Conservation (phyloP, 2,888 invertebrate species). For the Acanthosepion lycidas region DNA sequence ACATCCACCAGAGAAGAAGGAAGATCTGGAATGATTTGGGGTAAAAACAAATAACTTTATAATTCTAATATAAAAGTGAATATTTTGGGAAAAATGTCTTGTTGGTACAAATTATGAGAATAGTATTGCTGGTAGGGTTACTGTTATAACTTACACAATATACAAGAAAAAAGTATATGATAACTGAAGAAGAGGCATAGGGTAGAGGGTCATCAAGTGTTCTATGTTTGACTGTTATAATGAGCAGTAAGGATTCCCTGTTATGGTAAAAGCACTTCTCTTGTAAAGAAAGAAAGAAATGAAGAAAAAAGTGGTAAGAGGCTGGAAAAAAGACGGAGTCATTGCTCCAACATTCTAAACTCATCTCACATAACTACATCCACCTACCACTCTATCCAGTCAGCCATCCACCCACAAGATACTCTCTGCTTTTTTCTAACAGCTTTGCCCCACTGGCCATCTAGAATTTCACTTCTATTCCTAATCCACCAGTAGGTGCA, state of each 20-base stretch:
- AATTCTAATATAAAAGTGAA: no score
- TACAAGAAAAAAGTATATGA: not conserved
- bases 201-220: not conserved
- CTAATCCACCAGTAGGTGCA: not conserved
- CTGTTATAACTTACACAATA: not conserved
- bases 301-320: not conserved
- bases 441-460: not conserved
- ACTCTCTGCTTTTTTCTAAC: not conserved
- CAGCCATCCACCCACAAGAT: not conserved
- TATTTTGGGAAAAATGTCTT: no score
- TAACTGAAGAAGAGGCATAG: not conserved
- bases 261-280: not conserved
- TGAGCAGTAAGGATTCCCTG: not conserved
- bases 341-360: not conserved
- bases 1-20: no score
- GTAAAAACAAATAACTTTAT: no score
- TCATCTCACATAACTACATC: not conserved
- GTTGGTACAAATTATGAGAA: not conserved
- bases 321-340: not conserved
- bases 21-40: no score
- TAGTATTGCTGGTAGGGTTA: not conserved
- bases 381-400: not conserved
- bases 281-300: not conserved
- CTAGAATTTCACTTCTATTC: slow-evolving; percentile 2
- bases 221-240: not conserved